Evolutionary conservation across 2,113 vertebrate genomes (phyloP).

Genomic region (Capricornis sumatraensis): DNA sequence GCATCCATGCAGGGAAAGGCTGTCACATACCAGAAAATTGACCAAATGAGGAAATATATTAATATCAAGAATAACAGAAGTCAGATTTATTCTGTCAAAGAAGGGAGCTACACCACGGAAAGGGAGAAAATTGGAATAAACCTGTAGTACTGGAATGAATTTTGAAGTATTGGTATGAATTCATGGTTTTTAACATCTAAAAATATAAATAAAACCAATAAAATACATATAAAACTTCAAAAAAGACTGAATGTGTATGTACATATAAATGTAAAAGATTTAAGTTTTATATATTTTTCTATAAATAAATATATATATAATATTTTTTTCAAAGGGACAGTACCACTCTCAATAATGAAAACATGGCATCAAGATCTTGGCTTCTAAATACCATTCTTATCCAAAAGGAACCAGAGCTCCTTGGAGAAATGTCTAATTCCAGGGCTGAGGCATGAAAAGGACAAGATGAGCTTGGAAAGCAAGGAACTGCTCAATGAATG

Average conservation of each 20-base stretch:
- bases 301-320: not conserved
- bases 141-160: not conserved
- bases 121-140: not conserved
- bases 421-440: not conserved
- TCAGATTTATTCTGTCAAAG: not conserved
- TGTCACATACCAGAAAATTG: not conserved
- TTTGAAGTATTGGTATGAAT: not conserved
- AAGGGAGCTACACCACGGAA: not conserved
- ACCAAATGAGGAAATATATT: not conserved
- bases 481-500: not conserved
- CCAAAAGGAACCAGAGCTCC: not conserved
- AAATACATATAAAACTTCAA: not conserved
- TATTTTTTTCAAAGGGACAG: not conserved
- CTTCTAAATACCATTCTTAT: not conserved
- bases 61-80: not conserved
- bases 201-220: not conserved
- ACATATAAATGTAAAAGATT: not conserved
- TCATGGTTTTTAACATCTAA: not conserved
- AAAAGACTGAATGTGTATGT: not conserved
- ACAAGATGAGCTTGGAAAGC: not conserved
- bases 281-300: not conserved
- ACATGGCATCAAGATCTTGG: not conserved
- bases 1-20: not conserved
- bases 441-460: not conserved
- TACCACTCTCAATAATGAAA: not conserved